phyloP scores from a whole-genome alignment of 2,888 invertebrate genomes.

The Omphaloscelis lunosa region DNA sequence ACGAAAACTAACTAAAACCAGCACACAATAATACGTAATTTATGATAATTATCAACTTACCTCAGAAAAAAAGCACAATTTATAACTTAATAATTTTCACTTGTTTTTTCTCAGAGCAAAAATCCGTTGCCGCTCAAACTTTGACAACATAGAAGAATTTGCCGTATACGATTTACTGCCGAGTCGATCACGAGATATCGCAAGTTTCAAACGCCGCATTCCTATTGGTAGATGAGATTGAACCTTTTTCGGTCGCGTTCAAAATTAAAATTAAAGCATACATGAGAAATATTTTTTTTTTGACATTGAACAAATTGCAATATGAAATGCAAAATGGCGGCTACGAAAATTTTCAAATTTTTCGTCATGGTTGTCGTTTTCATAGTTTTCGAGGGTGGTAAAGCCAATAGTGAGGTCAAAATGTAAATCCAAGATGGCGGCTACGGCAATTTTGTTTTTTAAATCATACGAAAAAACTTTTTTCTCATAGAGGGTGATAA shows the following conservation, averaged over 20 bases:
- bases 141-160: constrained; percentile 11
- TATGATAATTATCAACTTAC: constrained; percentile 9
- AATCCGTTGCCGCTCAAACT: background rate
- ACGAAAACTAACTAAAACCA: too few relatives aligned
- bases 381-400: too few relatives aligned
- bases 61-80: constrained; percentile 7
- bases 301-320: background rate
- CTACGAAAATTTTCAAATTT: too few relatives aligned
- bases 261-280: background rate
- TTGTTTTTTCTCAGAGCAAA: background rate
- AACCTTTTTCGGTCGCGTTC: background rate
- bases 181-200: constrained; percentile 6
- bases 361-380: too few relatives aligned
- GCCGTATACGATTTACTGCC: constrained; percentile 1
- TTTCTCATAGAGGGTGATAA: too few relatives aligned
- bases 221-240: constrained; percentile 3
- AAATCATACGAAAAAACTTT: too few relatives aligned
- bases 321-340: too few relatives aligned
- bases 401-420: too few relatives aligned
- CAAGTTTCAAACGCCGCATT: background rate
- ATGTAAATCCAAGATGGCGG: too few relatives aligned
- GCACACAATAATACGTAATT: constrained; percentile 6
- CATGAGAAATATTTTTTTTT: background rate
- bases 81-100: background rate
- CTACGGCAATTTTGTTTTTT: too few relatives aligned